Conservation (phyloP, 2,113 vertebrate genomes). For the Benitochromis conjunctus region DNA sequence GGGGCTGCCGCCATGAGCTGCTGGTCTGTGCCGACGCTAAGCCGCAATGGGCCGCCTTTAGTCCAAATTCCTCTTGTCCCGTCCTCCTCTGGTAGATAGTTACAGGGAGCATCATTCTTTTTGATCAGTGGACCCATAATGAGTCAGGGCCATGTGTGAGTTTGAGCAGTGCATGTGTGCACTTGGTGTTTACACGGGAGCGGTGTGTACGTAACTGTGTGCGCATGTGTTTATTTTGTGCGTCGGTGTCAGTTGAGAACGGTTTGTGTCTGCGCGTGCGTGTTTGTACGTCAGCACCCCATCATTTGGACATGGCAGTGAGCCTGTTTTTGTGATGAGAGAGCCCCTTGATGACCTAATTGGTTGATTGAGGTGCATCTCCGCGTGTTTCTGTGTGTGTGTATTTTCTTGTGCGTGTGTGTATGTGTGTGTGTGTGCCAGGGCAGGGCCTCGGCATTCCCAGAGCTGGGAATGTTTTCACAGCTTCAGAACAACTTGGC, state of each 20-base stretch:
- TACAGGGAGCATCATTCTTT: constrained; percentile 94
- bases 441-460: constrained; percentile 56
- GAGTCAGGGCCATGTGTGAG: constrained; percentile 37
- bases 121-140: constrained; percentile 83
- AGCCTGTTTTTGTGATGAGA: constrained; percentile 69
- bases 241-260: constrained; percentile 63
- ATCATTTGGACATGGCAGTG: constrained; percentile 73
- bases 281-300: constrained; percentile 24
- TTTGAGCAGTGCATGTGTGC: constrained; percentile 18
- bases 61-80: constrained; percentile 93
- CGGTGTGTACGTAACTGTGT: background rate
- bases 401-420: background rate
- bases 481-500: constrained; percentile 71
- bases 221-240: background rate
- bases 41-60: constrained; percentile 80
- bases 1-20: constrained; percentile 87
- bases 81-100: constrained; percentile 69
- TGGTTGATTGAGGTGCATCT: constrained; percentile 83
- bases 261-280: constrained; percentile 1
- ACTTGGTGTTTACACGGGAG: constrained; percentile 3
- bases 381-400: background rate
- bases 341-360: constrained; percentile 81
- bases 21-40: constrained; percentile 63
- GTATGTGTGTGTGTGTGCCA: constrained; percentile 12
- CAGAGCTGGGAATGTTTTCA: constrained; percentile 69